Percentiles rank a stretch among this genome's conserved stretches.
These are phyloP conservation scores for Rhinoraja longicauda DNA, from an alignment of 2,797 vertebrate genomes.

Conservation along the genomic window DNA sequence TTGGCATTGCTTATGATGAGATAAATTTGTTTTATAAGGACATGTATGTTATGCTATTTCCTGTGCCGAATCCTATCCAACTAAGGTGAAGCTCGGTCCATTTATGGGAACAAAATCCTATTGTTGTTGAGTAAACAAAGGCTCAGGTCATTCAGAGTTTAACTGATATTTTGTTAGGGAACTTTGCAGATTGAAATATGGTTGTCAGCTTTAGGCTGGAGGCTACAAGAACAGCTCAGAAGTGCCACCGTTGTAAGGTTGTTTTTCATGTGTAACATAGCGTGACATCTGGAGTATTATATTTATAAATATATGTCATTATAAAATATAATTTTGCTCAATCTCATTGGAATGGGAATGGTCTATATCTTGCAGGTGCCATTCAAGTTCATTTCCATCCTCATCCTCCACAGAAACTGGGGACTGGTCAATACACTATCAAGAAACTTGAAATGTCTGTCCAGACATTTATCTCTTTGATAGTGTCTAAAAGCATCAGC, in stretches of 20 bases:
- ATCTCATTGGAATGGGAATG: background rate
- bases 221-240: background rate
- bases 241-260: background rate
- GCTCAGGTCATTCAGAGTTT: background rate
- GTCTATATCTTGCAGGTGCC: background rate
- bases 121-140: conserved; percentile 9
- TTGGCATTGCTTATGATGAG: background rate
- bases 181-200: conserved; percentile 6
- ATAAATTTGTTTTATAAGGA: background rate
- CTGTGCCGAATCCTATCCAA: background rate
- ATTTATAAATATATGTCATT: background rate
- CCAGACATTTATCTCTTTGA: background rate
- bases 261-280: background rate
- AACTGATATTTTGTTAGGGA: conserved; percentile 11
- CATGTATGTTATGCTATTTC: background rate
- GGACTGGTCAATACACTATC: background rate
- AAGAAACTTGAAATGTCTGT: too few relatives aligned
- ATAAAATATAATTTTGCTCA: background rate
- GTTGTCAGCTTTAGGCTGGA: background rate
- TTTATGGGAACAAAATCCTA: background rate
- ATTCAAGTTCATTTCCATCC: background rate
- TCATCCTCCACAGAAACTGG: background rate
- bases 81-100: background rate
- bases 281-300: background rate
- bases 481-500: background rate